Conservation (phyloP, 2,113 vertebrate species). For the Micromys minutus region DNA sequence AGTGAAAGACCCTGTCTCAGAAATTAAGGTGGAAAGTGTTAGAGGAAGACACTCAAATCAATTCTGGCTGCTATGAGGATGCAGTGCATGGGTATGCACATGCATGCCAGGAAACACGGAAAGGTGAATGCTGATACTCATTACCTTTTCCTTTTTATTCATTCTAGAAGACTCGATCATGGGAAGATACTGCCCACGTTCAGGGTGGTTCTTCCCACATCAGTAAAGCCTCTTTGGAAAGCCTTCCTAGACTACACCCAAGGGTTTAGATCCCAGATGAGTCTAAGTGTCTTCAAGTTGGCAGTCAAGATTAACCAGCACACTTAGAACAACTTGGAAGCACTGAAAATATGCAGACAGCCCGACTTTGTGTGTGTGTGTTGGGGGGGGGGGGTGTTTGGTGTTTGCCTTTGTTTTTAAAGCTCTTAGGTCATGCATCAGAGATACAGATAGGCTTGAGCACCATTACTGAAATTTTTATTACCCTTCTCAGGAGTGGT, state of each 20-base stretch:
- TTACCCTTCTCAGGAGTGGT: not conserved
- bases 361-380: too few relatives aligned
- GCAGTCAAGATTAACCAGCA: not conserved
- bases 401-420: not conserved
- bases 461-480: not conserved
- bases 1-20: not conserved
- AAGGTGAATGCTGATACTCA: not conserved
- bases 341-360: not conserved
- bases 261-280: not conserved
- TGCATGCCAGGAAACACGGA: not conserved
- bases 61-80: not conserved
- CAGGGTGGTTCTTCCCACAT: not conserved
- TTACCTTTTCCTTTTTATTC: not conserved
- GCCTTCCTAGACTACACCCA: not conserved
- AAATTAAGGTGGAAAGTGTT: not conserved
- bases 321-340: conserved; percentile 14
- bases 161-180: not conserved
- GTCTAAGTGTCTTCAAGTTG: not conserved
- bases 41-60: not conserved
- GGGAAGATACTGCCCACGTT: not conserved
- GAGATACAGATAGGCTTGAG: not conserved
- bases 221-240: not conserved
- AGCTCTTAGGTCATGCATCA: not conserved
- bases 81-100: not conserved
- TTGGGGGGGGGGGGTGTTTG: too few relatives aligned